Base-by-base conservation (phyloP, 1,140 invertebrate species). In the Bradynema listronoti region DNA sequence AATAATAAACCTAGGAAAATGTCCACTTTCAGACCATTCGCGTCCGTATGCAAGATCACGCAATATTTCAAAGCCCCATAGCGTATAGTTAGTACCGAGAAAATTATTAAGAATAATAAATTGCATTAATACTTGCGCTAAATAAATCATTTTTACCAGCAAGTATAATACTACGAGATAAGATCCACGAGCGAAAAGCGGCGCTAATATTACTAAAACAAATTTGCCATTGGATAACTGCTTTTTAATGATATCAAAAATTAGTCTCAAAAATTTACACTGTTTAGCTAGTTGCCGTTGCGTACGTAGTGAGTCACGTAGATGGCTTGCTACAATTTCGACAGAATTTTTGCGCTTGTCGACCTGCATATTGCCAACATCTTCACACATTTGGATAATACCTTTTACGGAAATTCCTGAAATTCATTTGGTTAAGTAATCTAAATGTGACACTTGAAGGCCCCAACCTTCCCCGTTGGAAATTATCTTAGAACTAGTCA, bases 61-160 rank as follows among this genome's bases (percentile, higher is more conserved):
- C 0, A 83, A 54, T n/a, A 83, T 80, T 64, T 82, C 80, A n/a
- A 82, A 70, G n/a, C 82, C 82, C 66, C 80, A 82, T 58, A 82
- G 72, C 39, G 79, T 77, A 65, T 80, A 82, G 46, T 80, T 79
- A 46, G 77, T 78, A 32, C 80, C 80, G 43, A 83, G 77, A 72
- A 82, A 83, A 16, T 67, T 71, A 61, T 82, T 81, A 33, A 82
- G 65, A 14, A 82, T 71, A 58, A 83, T 78, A 60, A 83, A 79
- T 62, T 83, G 82, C 42, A 72, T 72, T 22, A 82, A 66, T 22
- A 81, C 78, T 66, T 82, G 82, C 30, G 78, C 27, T 3, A 81
- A 73, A 61, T 81, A 83, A 1, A 82, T 58, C 22, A 81, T 33
- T 68, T 83, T 83, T 34, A 81, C 76, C 36, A 80, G 70, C 24